phyloP scores from a whole-genome alignment of 2,797 vertebrate genomes.

The Pseudochaenichthys georgianus region DNA sequence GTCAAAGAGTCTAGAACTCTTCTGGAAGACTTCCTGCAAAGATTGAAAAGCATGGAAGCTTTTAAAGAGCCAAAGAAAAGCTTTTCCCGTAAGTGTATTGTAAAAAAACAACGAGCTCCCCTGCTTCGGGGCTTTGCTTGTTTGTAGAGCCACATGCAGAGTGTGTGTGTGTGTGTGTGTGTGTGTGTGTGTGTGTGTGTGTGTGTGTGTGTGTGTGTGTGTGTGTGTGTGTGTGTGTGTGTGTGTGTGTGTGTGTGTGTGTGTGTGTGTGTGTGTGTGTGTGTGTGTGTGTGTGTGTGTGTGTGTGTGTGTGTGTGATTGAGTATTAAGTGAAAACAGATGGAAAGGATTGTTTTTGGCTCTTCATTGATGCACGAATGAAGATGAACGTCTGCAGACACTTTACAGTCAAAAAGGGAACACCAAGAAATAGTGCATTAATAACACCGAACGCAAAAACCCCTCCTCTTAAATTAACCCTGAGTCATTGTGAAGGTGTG shows the following conservation, averaged over 20 bases:
- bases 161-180: slow-evolving; percentile 12
- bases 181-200: slow-evolving; percentile 13
- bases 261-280: too few relatives aligned
- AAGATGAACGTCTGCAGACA: slow-evolving; percentile 26
- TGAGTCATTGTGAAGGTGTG: too few relatives aligned
- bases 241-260: not conserved
- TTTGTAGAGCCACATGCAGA: slow-evolving; percentile 38
- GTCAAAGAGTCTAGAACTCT: not conserved
- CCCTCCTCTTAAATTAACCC: too few relatives aligned
- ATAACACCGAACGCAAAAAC: too few relatives aligned
- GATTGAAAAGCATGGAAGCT: not conserved
- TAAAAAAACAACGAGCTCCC: slow-evolving; percentile 7
- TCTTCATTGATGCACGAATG: slow-evolving; percentile 1
- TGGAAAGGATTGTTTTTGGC: slow-evolving; percentile 29
- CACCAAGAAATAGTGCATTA: too few relatives aligned
- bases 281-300: too few relatives aligned
- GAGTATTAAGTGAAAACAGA: slow-evolving; percentile 29
- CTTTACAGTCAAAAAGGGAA: not conserved
- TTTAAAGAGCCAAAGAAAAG: slow-evolving; percentile 1
- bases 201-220: not conserved
- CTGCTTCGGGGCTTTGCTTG: slow-evolving; percentile 25
- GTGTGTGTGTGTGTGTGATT: too few relatives aligned
- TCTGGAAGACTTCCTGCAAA: slow-evolving; percentile 8
- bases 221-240: slow-evolving; percentile 4
- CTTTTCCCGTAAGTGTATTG: slow-evolving; percentile 26